These are phyloP conservation scores for Tiliacea aurago DNA, from an alignment of 2,888 invertebrate genomes.

Conservation along the genomic window DNA sequence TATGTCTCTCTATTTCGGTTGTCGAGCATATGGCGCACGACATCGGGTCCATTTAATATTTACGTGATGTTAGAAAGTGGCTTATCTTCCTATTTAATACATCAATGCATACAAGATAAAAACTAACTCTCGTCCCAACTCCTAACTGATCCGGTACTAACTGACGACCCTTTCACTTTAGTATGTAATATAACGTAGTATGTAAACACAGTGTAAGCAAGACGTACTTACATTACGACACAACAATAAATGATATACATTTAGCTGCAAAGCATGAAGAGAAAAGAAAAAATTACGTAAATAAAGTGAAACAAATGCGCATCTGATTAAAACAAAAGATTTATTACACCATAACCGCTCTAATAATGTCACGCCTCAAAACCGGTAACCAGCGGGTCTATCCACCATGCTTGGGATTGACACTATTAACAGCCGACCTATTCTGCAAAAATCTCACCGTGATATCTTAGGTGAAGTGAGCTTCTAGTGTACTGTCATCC, in stretches of 20 bases:
- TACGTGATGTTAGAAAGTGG: no score
- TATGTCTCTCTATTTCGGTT: no score
- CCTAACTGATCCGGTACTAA: constrained; percentile 28
- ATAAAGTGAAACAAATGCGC: constrained; percentile 5
- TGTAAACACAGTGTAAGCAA: constrained; percentile 17
- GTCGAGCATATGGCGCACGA: no score
- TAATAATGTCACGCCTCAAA: neutral
- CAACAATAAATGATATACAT: constrained; percentile 32
- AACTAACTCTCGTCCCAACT: constrained; percentile 8
- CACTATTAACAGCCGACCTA: no score
- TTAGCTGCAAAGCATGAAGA: constrained; percentile 4
- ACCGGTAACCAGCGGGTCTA: no score
- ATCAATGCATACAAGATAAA: neutral
- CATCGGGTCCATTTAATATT: no score
- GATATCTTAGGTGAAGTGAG: no score
- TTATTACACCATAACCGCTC: constrained; percentile 8
- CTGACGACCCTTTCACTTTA: constrained; percentile 30
- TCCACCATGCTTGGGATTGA: no score
- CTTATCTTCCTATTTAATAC: no score
- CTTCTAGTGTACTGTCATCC: no score
- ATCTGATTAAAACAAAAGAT: constrained; percentile 28
- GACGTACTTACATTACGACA: constrained; percentile 3
- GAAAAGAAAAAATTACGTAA: constrained; percentile 32
- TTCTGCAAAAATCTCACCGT: no score
- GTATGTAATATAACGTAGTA: neutral